Conservation (phyloP, 2,888 invertebrate species). For the Agriopis aurantiaria region DNA sequence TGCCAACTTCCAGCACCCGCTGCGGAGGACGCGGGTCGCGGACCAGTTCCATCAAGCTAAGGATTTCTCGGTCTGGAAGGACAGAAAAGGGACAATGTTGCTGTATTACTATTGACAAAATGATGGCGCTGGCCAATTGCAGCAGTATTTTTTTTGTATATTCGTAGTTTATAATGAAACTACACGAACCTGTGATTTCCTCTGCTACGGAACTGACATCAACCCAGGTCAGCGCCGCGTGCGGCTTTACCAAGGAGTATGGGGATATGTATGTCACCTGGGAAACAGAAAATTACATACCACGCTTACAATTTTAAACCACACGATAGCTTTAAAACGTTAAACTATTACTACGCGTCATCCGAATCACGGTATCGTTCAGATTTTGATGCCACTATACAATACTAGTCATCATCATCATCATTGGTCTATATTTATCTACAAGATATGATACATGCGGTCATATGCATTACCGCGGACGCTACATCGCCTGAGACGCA, state of each 20-base stretch:
- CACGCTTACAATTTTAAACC: background rate
- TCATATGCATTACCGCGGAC: too few relatives aligned
- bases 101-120: background rate
- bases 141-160: background rate
- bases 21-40: slow-evolving; percentile 48
- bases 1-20: slow-evolving; percentile 51
- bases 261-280: slow-evolving; percentile 68
- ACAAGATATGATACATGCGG: too few relatives aligned
- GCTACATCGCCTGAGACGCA: too few relatives aligned
- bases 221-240: slow-evolving; percentile 50
- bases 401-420: too few relatives aligned
- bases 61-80: slow-evolving; percentile 37
- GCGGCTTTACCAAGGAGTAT: slow-evolving; percentile 47
- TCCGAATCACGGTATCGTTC: too few relatives aligned
- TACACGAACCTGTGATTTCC: slow-evolving; percentile 8
- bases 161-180: background rate
- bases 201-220: slow-evolving; percentile 53
- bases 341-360: too few relatives aligned
- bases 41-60: slow-evolving; percentile 45
- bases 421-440: too few relatives aligned
- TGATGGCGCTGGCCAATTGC: background rate
- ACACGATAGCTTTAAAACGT: too few relatives aligned
- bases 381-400: too few relatives aligned
- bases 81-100: background rate
- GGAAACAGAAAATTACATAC: slow-evolving; percentile 4